phyloP scores from a whole-genome alignment of 2,888 invertebrate genomes.

The Dasysyrphus tricinctus region DNA sequence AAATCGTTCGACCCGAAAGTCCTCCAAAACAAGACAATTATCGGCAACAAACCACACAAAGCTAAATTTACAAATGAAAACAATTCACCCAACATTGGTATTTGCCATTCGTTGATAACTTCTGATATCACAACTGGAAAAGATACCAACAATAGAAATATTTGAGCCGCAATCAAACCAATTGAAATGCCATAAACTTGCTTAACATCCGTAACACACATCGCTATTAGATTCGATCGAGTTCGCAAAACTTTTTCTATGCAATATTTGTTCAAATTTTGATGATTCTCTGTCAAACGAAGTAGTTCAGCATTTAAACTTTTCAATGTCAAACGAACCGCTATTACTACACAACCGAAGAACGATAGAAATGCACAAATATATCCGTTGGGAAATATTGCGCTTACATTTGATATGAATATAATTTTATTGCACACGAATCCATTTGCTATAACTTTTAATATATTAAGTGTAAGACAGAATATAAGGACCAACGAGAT shows the following conservation, averaged over 20 bases:
- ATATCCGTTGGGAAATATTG: background rate
- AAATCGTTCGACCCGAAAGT: background rate
- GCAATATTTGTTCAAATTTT: background rate
- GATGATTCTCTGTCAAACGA: background rate
- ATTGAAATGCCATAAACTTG: conserved; percentile 1
- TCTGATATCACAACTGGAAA: background rate
- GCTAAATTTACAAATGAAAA: background rate
- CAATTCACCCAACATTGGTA: background rate
- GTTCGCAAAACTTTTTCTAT: background rate
- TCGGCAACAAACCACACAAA: background rate
- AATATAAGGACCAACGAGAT: background rate
- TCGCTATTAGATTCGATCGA: background rate
- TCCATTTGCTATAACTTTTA: background rate
- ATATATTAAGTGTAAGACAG: background rate
- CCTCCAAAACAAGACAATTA: background rate
- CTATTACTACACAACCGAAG: background rate
- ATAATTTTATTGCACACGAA: background rate
- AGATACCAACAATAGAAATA: background rate
- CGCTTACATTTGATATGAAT: background rate
- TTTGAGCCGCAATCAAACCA: background rate
- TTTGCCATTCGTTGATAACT: background rate
- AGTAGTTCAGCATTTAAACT: background rate
- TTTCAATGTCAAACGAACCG: background rate
- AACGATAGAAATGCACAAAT: background rate
- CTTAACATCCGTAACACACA: background rate